Evolutionary conservation across 1,140 invertebrate genomes (phyloP), one percentile per base, ranked within the genome.

Genomic region (Lethrus apterus): DNA sequence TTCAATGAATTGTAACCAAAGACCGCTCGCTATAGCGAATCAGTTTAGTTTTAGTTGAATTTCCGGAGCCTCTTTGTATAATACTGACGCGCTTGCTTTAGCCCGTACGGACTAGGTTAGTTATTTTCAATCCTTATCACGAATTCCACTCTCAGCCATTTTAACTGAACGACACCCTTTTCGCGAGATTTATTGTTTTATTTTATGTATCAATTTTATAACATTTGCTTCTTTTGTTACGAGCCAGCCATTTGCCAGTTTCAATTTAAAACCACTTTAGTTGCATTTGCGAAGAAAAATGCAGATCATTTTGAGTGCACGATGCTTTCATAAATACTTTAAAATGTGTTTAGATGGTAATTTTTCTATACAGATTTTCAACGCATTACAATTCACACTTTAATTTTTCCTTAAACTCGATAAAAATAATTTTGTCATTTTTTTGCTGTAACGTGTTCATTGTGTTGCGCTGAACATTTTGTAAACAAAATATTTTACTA

Each of bases 91-190:
- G 20, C 30, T 30, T 32, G 43, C 24, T 31, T 31, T 41, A 42
- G 23, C 44, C 31, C 33, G 26, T 41, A 23, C 29, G 13, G 35
- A 34, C 34, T 45, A 44, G 32, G 38, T 45, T 46, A 46, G 50
- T 53, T 52, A 55, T 55, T 55, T 55, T 50, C 46, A 55, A 55
- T 55, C 54, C 54, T 52, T 55, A 55, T 55, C 54, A 55, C 54
- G 54, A 55, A 55, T 50, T 50, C 54, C 51, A 55, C 54, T 55
- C 54, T 55, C 46, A 53, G 50, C 53, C 46, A 31, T 55, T 55
- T 48, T 51, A 47, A 44, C 36, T 20, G 35, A 50, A 43, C 43
- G 49, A 45, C 44, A 55, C 49, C 53, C 41, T 47, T 49, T 46
- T 32, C 44, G 23, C 17, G 46, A 50, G 54, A 55, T 55, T 55